Evolutionary conservation across 1,140 invertebrate species (phyloP).

Genomic region (Bombus turneri): DNA sequence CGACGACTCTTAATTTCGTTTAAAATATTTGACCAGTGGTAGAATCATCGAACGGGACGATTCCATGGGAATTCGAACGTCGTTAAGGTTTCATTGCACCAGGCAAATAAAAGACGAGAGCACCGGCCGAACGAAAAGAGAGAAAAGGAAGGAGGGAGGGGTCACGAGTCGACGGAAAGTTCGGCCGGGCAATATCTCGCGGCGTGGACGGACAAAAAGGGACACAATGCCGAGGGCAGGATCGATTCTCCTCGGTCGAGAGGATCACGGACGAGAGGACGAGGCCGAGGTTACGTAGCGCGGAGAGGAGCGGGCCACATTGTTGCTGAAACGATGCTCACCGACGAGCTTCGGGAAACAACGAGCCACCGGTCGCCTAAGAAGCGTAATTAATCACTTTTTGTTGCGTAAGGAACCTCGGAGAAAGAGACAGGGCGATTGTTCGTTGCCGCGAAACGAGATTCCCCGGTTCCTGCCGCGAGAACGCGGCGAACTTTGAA

Average conservation of each 20-base stretch:
- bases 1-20: background rate
- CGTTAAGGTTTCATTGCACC: slow-evolving; percentile 60
- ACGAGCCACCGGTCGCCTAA: slow-evolving; percentile 72
- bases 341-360: slow-evolving; percentile 72
- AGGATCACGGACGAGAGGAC: slow-evolving; percentile 66
- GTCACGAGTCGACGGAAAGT: slow-evolving; percentile 71
- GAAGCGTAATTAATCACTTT: slow-evolving; percentile 80
- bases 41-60: slow-evolving; percentile 23
- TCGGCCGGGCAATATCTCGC: slow-evolving; percentile 75
- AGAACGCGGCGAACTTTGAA: slow-evolving; percentile 2
- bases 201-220: slow-evolving; percentile 75
- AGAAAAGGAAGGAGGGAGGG: slow-evolving; percentile 58
- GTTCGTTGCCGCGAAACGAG: slow-evolving; percentile 25
- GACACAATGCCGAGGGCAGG: slow-evolving; percentile 78
- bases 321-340: slow-evolving; percentile 73
- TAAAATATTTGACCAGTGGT: background rate
- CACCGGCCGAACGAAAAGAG: slow-evolving; percentile 39
- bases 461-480: slow-evolving; percentile 17
- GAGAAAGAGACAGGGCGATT: background rate
- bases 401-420: slow-evolving; percentile 59
- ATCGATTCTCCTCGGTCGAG: slow-evolving; percentile 79
- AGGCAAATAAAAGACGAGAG: slow-evolving; percentile 47
- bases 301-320: slow-evolving; percentile 62
- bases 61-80: slow-evolving; percentile 40
- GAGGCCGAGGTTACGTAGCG: slow-evolving; percentile 60